phyloP scores from a whole-genome alignment of 2,113 vertebrate species.

The Heloderma charlesbogerti region DNA sequence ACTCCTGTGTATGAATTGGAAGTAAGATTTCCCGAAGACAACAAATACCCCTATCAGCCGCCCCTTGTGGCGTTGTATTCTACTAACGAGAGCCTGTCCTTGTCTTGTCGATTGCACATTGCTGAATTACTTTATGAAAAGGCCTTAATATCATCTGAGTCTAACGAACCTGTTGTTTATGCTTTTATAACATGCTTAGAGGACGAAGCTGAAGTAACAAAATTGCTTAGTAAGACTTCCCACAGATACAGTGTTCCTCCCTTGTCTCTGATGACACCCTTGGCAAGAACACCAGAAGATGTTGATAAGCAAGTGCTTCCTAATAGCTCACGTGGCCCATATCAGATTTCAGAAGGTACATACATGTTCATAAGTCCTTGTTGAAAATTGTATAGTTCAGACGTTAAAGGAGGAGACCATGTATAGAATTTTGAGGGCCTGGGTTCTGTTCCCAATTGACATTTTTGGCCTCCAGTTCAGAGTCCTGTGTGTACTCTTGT shows the following conservation, averaged over 20 bases:
- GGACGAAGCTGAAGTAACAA: constrained; percentile 84
- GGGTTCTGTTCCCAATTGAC: background rate
- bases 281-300: constrained; percentile 61
- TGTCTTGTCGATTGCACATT: constrained; percentile 86
- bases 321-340: constrained; percentile 46
- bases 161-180: constrained; percentile 88
- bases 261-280: constrained; percentile 62
- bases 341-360: constrained; percentile 70
- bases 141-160: constrained; percentile 84
- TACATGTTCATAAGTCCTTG: background rate
- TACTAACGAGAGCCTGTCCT: constrained; percentile 85
- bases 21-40: constrained; percentile 90
- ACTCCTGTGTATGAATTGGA: constrained; percentile 89
- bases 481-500: background rate
- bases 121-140: constrained; percentile 90
- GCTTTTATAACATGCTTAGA: constrained; percentile 89
- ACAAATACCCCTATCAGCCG: constrained; percentile 91
- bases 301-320: constrained; percentile 47
- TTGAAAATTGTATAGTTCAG: background rate
- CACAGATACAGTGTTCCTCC: constrained; percentile 91
- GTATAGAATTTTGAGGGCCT: background rate
- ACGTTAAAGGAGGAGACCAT: background rate
- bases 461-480: background rate
- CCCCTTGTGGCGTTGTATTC: constrained; percentile 94
- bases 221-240: constrained; percentile 81